Percentiles rank a stretch among this genome's conserved stretches.
Evolutionary conservation across 1,140 invertebrate genomes (phyloP).

Genomic region (Anoplophora glabripennis): DNA sequence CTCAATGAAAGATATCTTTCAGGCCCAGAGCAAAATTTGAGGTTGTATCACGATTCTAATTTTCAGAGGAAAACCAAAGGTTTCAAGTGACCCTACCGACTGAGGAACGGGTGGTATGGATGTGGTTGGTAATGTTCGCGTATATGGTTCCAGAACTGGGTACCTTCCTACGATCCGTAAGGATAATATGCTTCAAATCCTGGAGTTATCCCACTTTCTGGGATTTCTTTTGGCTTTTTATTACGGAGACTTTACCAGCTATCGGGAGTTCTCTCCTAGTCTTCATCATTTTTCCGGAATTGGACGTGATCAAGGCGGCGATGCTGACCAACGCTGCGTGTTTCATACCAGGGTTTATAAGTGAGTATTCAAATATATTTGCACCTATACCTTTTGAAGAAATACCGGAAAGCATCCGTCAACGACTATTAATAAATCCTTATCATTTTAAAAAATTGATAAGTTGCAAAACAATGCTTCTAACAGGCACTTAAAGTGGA

Average conservation of each 20-base stretch:
- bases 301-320: constrained; percentile 88
- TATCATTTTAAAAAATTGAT: too few species aligned
- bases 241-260: constrained; percentile 84
- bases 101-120: constrained; percentile 84
- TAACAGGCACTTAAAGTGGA: too few species aligned
- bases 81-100: constrained; percentile 76
- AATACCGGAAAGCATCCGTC: too few species aligned
- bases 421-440: too few species aligned
- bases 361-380: constrained; percentile 52
- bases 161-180: constrained; percentile 76
- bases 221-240: constrained; percentile 69
- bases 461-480: too few species aligned
- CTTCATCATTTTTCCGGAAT: constrained; percentile 82
- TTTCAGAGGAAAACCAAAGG: constrained; percentile 71
- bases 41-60: not conserved
- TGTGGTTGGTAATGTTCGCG: constrained; percentile 85
- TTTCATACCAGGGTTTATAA: constrained; percentile 76
- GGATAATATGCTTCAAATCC: constrained; percentile 90
- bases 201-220: constrained; percentile 63
- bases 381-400: too few species aligned
- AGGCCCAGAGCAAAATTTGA: too few species aligned
- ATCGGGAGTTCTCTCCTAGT: constrained; percentile 81
- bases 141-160: constrained; percentile 86
- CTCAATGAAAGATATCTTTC: too few species aligned
- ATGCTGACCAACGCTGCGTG: constrained; percentile 95